Evolutionary conservation across 2,797 vertebrate genomes (phyloP).

Genomic region (Mormyrops boulengeri): DNA sequence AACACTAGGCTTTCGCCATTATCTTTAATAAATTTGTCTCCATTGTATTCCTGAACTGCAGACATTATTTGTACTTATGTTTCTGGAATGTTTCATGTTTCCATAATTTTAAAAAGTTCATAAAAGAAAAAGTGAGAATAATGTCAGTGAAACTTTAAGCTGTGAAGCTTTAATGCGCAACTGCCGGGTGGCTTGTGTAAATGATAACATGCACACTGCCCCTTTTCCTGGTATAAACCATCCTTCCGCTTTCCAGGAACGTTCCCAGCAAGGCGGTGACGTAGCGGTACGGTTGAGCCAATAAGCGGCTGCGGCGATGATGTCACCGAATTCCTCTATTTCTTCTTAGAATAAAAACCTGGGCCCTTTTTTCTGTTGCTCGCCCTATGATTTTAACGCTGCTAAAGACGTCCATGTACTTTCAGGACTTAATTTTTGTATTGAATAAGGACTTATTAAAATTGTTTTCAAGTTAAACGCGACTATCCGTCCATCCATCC

Average conservation of each 20-base stretch:
- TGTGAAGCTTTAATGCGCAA: not conserved
- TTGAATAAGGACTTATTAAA: not conserved
- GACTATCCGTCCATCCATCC: not conserved
- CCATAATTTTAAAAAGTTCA: not conserved
- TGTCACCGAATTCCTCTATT: constrained; percentile 18
- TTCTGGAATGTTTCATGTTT: not conserved
- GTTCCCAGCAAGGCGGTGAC: constrained; percentile 42
- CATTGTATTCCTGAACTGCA: not conserved
- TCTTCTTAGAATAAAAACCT: not conserved
- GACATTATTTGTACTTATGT: not conserved
- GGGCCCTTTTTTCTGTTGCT: not conserved
- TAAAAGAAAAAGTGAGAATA: not conserved
- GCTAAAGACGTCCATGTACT: not conserved
- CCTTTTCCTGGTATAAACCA: constrained; percentile 20
- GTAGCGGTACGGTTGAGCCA: constrained; percentile 22
- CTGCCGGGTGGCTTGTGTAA: not conserved
- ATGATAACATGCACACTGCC: not conserved
- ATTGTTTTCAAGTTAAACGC: not conserved
- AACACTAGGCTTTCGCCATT: not conserved
- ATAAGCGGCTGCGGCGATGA: constrained; percentile 29
- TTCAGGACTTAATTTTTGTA: not conserved
- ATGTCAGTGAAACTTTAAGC: not conserved
- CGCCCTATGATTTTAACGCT: not conserved
- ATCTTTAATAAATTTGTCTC: not conserved
- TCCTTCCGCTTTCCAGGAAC: constrained; percentile 46